phyloP scores from a whole-genome alignment of 2,888 invertebrate species.

The Chrysopilus asiliformis region DNA sequence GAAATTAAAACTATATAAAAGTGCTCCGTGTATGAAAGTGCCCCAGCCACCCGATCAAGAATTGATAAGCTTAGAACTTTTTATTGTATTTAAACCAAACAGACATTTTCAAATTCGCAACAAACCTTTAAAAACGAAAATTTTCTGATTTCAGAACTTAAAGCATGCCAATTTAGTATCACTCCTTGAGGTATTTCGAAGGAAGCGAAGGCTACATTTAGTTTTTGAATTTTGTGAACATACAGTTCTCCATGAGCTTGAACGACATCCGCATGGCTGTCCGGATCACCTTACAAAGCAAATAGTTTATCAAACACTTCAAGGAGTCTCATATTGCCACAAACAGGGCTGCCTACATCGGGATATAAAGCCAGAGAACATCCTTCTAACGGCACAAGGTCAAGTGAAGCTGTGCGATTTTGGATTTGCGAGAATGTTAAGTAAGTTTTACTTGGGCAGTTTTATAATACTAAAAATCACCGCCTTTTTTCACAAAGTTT shows the following conservation, averaged over 20 bases:
- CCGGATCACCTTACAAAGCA: slow-evolving; percentile 83
- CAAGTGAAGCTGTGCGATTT: slow-evolving; percentile 95
- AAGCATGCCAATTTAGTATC: slow-evolving; percentile 97
- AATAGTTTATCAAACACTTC: slow-evolving; percentile 89
- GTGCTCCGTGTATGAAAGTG: too few relatives aligned
- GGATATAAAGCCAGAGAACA: slow-evolving; percentile 98
- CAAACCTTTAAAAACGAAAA: too few relatives aligned
- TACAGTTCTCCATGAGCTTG: slow-evolving; percentile 91
- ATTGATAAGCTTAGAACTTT: too few relatives aligned
- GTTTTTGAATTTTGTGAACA: slow-evolving; percentile 99
- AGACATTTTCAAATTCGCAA: too few relatives aligned
- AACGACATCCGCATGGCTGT: slow-evolving; percentile 84
- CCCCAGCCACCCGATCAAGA: too few relatives aligned
- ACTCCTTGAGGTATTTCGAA: slow-evolving; percentile 90
- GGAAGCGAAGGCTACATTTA: slow-evolving; percentile 87
- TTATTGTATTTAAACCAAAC: too few relatives aligned
- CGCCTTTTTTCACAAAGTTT: too few relatives aligned
- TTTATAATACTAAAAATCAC: too few relatives aligned
- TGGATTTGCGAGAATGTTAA: slow-evolving; percentile 94
- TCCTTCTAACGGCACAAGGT: slow-evolving; percentile 80
- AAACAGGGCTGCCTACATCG: slow-evolving; percentile 88
- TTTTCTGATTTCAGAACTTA: slow-evolving; percentile 57
- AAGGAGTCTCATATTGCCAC: slow-evolving; percentile 94
- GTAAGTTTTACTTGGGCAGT: too few relatives aligned
- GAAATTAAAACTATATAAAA: too few relatives aligned